These are phyloP conservation scores for Gadopsis marmoratus DNA, from an alignment of 2,797 vertebrate genomes.

Conservation along the genomic window DNA sequence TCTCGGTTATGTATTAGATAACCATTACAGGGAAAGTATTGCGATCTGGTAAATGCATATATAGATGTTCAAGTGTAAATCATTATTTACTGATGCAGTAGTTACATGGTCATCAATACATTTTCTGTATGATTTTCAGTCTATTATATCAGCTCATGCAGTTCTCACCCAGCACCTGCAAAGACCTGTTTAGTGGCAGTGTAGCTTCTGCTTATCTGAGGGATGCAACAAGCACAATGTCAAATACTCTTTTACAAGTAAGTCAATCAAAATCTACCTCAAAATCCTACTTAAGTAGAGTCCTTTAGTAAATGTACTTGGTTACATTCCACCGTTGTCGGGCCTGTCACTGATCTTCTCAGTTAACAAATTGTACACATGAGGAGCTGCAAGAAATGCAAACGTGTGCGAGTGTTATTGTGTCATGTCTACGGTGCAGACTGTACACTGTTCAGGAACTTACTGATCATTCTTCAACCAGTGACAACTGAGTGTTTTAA, in stretches of 20 bases:
- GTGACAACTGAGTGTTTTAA: slow-evolving; percentile 41
- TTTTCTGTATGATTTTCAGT: not conserved
- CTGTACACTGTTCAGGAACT: not conserved
- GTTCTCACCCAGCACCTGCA: not conserved
- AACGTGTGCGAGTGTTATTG: not conserved
- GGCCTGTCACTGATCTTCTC: not conserved
- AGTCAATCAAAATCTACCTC: not conserved
- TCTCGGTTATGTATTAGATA: not conserved
- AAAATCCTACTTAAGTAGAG: not conserved
- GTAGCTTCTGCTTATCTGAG: not conserved
- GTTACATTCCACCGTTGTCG: not conserved
- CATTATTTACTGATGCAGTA: not conserved
- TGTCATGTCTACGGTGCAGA: not conserved
- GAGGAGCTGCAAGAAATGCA: not conserved
- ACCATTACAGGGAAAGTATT: not conserved
- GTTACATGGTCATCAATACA: not conserved
- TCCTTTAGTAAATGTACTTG: not conserved
- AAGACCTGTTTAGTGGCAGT: not conserved
- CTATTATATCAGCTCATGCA: not conserved
- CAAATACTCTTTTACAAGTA: not conserved
- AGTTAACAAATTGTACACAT: not conserved
- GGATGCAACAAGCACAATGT: not conserved
- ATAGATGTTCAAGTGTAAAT: not conserved
- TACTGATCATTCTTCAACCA: not conserved
- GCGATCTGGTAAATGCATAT: not conserved